Evolutionary conservation across 2,113 vertebrate genomes (phyloP), one percentile per base, ranked within the genome.

Genomic region (Petrocephalus zakoni): DNA sequence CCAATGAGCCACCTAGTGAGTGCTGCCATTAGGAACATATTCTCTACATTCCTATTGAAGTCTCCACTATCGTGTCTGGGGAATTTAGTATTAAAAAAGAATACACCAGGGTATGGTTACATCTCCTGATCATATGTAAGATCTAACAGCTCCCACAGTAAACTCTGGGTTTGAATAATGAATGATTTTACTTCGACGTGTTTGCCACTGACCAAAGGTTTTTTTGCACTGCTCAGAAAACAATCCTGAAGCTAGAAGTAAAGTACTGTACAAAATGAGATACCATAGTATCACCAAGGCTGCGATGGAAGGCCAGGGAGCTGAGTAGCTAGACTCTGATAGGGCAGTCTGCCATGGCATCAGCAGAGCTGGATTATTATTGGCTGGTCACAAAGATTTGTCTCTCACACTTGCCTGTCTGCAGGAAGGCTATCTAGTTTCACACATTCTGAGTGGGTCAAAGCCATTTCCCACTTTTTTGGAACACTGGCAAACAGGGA

Each of bases 321-420:
- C 4, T 86, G 84, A 25, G 29, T 56, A 19, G 53, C 17, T 34
- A 49, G 29, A 29, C 52, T 86, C 51, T 86, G 84, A 86, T 55
- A 55, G 82, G 82, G 52, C 84, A 86, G 49, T 56, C 52, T 86
- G 84, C 84, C 51, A 86, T 86, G 51, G 51, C 51, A 86, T 55
- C 84, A 86, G 25, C 52, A 53, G 25, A 25, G 29, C 84, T 85
- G 15, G 25, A 55, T n/a, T 55, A 55, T 56, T 22, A 86, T 86
- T 86, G 51, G 17, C 51, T 86, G 84, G 52, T 55, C 22, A 86
- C 51, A 86, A 37, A 17, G 25, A 55, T 55, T 29, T 37, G n/a
- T 19, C 81, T 86, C 51, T 25, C 84, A 86, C 34, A 34, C 84
- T 86, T 47, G 6, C 49, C 52, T 56, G 11, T 86, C 29, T n/a